Base-by-base conservation (phyloP, 1,140 invertebrate genomes). In the Meloidogyne floridensis region DNA sequence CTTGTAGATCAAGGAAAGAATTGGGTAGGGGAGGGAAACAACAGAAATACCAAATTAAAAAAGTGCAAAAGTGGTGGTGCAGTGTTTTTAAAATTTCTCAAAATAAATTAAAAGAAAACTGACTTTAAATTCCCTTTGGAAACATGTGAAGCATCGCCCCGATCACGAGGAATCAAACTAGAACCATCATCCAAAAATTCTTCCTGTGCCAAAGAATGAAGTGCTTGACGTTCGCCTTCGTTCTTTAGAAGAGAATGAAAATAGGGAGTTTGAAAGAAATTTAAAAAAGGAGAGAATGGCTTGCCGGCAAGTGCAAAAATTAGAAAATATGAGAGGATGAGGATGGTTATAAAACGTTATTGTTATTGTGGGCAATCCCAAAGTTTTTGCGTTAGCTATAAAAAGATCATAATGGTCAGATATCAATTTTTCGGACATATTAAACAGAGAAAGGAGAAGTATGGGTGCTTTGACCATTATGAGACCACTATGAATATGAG, bases 101-200 rank as follows among this genome's bases (percentile, higher is more conserved):
- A 18, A 7, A 3, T 7, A 76, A 77, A 56, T 2, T 56, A 18
- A 65, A 65, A 32, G 53, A 59, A 32, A 3, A 79, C 87, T 20
- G 82, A 87, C 86, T 87, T 87, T n/a, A 87, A 76, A 20, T 86
- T 81, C n/a, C 85, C 83, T 80, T 89, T 76, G 18, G 85, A 51
- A 11, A 70, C 32, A n/a, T 82, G 77, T 15, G 54, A n/a, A 59
- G 65, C 65, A 15, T 79, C 77, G 8, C 77, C 65, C 10, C 87
- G 83, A 20, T 70, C 86, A 43, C 87, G 72, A 15, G 83, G 86
- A 51, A 89, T 88, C n/a, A 86, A 80, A 73, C 77, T 79, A 47
- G 82, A 83, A 42, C 78, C 80, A 69, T 84, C 86, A 18, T 71
- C 69, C 78, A 71, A 77, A 70, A 42, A 86, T 82, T 86, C 85